Conservation (phyloP, 2,797 vertebrate genomes). For the Chelmon rostratus region DNA sequence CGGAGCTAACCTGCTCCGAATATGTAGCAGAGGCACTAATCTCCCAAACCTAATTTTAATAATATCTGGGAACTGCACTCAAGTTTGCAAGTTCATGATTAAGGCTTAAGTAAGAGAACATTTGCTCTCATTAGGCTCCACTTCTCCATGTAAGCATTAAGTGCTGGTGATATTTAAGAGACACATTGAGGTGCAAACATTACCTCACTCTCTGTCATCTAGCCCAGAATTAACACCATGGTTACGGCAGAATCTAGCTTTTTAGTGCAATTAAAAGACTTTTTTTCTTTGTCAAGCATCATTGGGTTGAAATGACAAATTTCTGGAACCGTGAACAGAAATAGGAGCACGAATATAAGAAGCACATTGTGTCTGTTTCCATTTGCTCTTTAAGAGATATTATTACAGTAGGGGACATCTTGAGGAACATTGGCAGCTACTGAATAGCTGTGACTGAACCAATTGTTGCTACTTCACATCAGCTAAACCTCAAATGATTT, state of each 20-base stretch:
- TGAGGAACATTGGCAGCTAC: too few relatives aligned
- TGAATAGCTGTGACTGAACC: background rate
- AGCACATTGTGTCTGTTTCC: background rate
- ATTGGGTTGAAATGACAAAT: background rate
- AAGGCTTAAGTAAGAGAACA: background rate
- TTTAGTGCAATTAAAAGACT: background rate
- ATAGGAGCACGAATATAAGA: background rate
- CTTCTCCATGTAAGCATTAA: background rate
- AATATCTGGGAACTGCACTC: background rate
- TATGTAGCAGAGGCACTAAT: too few relatives aligned
- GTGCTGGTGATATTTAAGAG: background rate
- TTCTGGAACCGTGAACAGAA: background rate
- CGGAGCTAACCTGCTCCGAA: too few relatives aligned
- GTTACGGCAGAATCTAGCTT: background rate
- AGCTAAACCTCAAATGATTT: background rate
- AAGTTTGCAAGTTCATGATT: background rate
- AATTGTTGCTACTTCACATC: background rate
- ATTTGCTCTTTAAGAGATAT: background rate
- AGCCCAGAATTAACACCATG: background rate
- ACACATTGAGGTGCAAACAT: background rate
- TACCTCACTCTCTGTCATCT: background rate
- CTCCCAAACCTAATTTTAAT: background rate
- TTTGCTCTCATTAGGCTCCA: conserved; percentile 16
- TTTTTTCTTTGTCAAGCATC: background rate
- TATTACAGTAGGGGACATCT: too few relatives aligned